phyloP scores from a whole-genome alignment of 2,888 invertebrate genomes.

The Xiphydria camelus region DNA sequence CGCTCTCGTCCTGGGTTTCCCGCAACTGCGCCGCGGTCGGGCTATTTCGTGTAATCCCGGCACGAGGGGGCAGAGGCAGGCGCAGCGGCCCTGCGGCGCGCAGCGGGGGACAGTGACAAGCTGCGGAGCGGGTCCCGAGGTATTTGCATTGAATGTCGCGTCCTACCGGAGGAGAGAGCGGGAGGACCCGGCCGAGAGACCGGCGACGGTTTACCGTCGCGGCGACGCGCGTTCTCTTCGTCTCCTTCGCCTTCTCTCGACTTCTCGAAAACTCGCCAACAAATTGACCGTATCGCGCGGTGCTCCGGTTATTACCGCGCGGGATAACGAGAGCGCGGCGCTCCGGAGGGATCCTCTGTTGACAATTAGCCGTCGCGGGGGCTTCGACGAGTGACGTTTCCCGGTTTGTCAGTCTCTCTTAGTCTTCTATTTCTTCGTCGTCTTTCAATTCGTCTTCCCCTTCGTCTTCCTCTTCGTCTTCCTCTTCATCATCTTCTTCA shows the following conservation, averaged over 20 bases:
- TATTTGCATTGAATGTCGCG: conserved; percentile 29
- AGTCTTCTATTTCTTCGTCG: too few relatives aligned
- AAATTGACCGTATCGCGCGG: not conserved
- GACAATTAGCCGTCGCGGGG: too few relatives aligned
- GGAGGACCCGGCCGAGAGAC: not conserved
- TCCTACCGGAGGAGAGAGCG: not conserved
- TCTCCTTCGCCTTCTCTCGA: too few relatives aligned
- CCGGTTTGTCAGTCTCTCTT: too few relatives aligned
- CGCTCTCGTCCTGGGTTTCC: too few relatives aligned
- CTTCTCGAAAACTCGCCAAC: not conserved
- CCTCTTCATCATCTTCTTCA: too few relatives aligned
- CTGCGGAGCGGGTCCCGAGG: conserved; percentile 23
- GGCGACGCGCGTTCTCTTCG: not conserved
- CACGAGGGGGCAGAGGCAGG: not conserved
- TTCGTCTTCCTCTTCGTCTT: too few relatives aligned
- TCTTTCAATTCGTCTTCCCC: too few relatives aligned
- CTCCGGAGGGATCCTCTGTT: too few relatives aligned
- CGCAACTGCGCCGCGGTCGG: too few relatives aligned
- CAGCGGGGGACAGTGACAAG: conserved; percentile 25
- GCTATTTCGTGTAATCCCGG: conserved; percentile 1
- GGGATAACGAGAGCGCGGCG: too few relatives aligned
- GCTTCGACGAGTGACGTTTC: too few relatives aligned
- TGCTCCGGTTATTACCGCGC: not conserved
- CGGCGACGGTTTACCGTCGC: not conserved
- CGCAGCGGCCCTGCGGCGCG: conserved; percentile 1